Base-by-base conservation (phyloP, 1,140 invertebrate species). In the Drosophila pallidifrons region DNA sequence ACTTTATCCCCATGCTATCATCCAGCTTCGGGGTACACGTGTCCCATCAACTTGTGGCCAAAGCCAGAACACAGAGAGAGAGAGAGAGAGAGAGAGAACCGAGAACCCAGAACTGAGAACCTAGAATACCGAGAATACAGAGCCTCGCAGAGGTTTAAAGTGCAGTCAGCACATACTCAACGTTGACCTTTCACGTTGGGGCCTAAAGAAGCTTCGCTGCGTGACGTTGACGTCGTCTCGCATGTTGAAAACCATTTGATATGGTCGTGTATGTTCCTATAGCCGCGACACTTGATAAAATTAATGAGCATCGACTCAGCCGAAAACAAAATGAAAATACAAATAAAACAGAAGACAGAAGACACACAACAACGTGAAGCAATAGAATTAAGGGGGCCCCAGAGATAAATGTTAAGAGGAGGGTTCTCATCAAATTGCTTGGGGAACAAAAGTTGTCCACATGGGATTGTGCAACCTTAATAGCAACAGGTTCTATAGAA, bases 241-340 rank as follows among this genome's bases (percentile, higher is more conserved):
- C 67, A 54, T 64, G 67, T 13, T 58, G 45, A 63, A 45, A 71
- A 63, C 58, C 67, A 75, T 64, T 75, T 75, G 73, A 71, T 71
- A 71, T 41, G 25, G 43, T 64, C 66, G 49, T 51, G 54, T 51
- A 58, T 49, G 28, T 20, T 49, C 47, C 20, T 64, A 57, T 54
- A 25, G 51, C 45, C 51, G 66, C 60, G 68, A 71, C 73, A 75
- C 60, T 75, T 75, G 67, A 65, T 71, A 65, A 71, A 75, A 71
- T 65, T 65, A 75, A 75, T 75, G 73, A 71, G 60, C 60, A 58
- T 49, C 57, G 57, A 61, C 25, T n/a, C 25, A 46, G 64, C n/a
- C 46, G 5, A 8, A 7, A 2, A 10, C 11, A 49, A 63, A 51
- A 38, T n/a, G 11, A 47, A 16, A 32, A 16, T 15, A 32, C 35